Evolutionary conservation across 1,140 invertebrate species (phyloP).

Genomic region (Harpegnathos saltator): DNA sequence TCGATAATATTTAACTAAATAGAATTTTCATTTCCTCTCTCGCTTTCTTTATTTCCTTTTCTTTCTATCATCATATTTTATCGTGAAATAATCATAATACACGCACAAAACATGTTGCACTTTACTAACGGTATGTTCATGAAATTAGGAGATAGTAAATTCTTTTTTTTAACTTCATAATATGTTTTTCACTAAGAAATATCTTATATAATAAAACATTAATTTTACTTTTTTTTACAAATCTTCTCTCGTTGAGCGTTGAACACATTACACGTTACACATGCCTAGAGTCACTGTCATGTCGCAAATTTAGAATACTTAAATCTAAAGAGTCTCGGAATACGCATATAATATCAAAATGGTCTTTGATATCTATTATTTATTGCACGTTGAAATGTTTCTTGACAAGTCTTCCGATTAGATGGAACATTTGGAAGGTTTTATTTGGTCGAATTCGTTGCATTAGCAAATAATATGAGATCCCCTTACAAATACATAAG

Average conservation of each 20-base stretch:
- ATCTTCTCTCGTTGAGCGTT: conserved; percentile 18
- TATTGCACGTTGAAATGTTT: conserved; percentile 85
- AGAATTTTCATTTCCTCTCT: too few relatives aligned
- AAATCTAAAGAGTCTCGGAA: not conserved
- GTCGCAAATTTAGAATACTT: not conserved
- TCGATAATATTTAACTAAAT: too few relatives aligned
- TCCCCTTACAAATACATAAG: conserved; percentile 87
- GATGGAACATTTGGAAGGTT: conserved; percentile 88
- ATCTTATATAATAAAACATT: not conserved
- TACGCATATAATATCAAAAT: too few relatives aligned
- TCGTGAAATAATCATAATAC: not conserved
- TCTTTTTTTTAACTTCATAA: not conserved
- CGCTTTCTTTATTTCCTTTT: too few relatives aligned
- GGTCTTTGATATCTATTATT: conserved; percentile 11
- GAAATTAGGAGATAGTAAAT: not conserved
- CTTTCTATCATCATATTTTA: not conserved
- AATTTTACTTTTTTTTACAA: not conserved
- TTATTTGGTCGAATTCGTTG: conserved; percentile 89
- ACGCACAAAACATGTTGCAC: not conserved
- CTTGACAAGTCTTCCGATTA: conserved; percentile 88
- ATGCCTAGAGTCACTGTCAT: not conserved
- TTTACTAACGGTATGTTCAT: not conserved
- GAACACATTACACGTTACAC: not conserved
- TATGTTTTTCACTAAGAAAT: conserved; percentile 13
- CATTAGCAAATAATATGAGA: conserved; percentile 89